Evolutionary conservation across 2,113 vertebrate species (phyloP).

Genomic region (Psilopsiagon aymara): DNA sequence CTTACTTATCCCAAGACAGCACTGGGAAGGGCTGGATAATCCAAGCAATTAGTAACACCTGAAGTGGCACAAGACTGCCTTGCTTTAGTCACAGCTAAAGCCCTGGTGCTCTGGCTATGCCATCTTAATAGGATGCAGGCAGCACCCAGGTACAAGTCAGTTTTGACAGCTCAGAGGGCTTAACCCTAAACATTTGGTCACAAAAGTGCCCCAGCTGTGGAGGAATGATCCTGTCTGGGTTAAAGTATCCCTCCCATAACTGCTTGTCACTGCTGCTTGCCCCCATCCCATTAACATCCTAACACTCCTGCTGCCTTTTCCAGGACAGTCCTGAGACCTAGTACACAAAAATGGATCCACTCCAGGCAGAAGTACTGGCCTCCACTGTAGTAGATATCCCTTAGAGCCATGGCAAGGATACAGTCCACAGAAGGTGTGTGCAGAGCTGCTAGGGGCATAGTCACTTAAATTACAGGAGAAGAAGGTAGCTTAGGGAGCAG

Average conservation of each 20-base stretch:
- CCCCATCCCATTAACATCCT: background rate
- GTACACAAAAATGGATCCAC: slow-evolving; percentile 76
- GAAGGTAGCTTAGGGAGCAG: background rate
- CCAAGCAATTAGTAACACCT: background rate
- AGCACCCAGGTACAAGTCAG: background rate
- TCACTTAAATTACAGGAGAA: background rate
- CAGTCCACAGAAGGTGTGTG: background rate
- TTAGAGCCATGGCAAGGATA: background rate
- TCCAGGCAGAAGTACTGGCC: slow-evolving; percentile 76
- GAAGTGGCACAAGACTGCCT: background rate
- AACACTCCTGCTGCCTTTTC: background rate
- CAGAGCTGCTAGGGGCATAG: background rate
- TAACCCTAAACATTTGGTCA: background rate
- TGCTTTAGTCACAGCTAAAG: background rate
- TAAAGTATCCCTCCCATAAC: background rate
- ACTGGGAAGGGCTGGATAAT: background rate
- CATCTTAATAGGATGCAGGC: background rate
- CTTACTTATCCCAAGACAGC: background rate
- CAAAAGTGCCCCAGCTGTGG: background rate
- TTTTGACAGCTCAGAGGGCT: background rate
- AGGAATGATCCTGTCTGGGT: accelerated
- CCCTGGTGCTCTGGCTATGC: background rate
- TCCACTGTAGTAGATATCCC: slow-evolving; percentile 61
- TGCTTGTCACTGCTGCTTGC: background rate
- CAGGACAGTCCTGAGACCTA: slow-evolving; percentile 75